Base-by-base conservation (phyloP, 2,797 vertebrate genomes). In the Cottoperca gobio region DNA sequence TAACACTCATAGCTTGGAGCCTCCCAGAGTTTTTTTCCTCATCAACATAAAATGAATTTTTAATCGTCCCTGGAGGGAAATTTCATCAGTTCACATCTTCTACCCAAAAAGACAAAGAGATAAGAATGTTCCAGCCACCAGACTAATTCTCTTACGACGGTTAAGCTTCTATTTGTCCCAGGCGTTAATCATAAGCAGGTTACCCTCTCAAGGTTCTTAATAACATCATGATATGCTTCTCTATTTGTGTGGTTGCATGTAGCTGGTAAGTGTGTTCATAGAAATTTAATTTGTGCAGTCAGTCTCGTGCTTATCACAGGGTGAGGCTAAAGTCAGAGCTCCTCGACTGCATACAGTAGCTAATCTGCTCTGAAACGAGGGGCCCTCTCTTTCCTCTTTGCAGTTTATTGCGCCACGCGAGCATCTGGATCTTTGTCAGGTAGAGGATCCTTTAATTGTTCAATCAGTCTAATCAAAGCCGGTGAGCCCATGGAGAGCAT, bases 321-420 rank as follows among this genome's bases (percentile, higher is more conserved):
- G 19, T 69, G 52, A 87, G 74, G 65, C 71, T 78, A n/a, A 73
- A 70, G 70, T 72, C 72, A 17, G 42, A 55, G 68, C 82, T 81
- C 83, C 68, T 70, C 12, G 11, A 31, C 73, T 57, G 74, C 64
- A 74, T 23, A 48, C 53, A 53, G 46, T 48, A 19, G 60, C 73
- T 91, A 86, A 84, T 91, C 87, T 73, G 60, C 77, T 83, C 33
- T 55, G 71, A 66, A 72, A 82, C 40, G 21, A 33, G 78, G 12
- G 71, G 48, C 55, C 62, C 42, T 24, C 49, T 33, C 28, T 40
- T 42, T 61, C 46, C 28, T 63, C 39, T 6, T 11, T 78, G 59
- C 14, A 67, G 76, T 79, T 82, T 43, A 28, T 26, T 73, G 5
- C 64, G 21, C 12, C 12, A 8, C 19, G 48, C 2, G 7, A 49